Conservation (phyloP, 2,888 invertebrate species). For the Copidosoma aretas region DNA sequence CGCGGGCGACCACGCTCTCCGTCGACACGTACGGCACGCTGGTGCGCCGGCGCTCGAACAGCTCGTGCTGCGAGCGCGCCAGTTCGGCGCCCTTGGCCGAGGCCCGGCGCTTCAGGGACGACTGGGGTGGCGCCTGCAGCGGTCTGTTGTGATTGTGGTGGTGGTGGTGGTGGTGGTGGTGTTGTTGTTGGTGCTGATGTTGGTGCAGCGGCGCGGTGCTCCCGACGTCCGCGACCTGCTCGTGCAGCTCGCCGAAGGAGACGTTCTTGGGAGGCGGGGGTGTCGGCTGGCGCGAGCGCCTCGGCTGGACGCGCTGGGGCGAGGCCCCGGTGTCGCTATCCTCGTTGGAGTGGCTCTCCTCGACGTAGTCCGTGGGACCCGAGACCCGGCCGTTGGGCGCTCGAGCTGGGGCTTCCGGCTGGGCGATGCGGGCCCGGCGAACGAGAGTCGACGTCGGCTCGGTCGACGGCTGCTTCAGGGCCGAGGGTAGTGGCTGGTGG, state of each 20-base stretch:
- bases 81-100: conserved; percentile 57
- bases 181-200: too few species aligned
- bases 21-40: conserved; percentile 59
- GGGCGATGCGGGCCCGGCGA: not conserved
- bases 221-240: conserved; percentile 50
- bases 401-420: conserved; percentile 39
- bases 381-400: conserved; percentile 40
- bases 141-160: conserved; percentile 55
- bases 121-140: conserved; percentile 34
- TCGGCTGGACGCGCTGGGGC: conserved; percentile 39
- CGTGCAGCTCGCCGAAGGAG: conserved; percentile 58
- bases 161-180: too few species aligned
- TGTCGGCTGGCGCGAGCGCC: conserved; percentile 56
- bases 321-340: conserved; percentile 52
- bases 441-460: not conserved
- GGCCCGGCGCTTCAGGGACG: conserved; percentile 49
- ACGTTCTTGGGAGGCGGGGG: conserved; percentile 59
- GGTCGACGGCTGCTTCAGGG: conserved; percentile 44
- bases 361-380: conserved; percentile 54
- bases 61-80: conserved; percentile 58
- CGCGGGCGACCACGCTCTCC: conserved; percentile 56
- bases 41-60: conserved; percentile 57
- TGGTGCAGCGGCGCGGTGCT: too few species aligned
- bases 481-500: conserved; percentile 46
- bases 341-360: conserved; percentile 53